Evolutionary conservation across 2,888 invertebrate species (phyloP).

Genomic region (Caenorhabditis wallacei): DNA sequence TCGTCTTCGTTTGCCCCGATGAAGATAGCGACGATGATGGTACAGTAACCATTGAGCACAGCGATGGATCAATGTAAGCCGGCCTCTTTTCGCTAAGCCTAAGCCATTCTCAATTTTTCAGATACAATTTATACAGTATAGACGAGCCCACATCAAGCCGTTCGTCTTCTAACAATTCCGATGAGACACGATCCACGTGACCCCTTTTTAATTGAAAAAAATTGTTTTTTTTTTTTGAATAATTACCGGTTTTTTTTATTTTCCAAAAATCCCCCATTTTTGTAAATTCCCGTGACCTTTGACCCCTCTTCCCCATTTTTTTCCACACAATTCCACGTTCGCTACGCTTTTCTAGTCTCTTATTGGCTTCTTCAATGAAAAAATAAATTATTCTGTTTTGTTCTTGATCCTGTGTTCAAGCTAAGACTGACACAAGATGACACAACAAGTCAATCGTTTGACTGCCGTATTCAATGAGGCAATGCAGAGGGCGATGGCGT

Average conservation of each 20-base stretch:
- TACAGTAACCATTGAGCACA: slow-evolving; percentile 79
- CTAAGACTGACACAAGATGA: slow-evolving; percentile 10
- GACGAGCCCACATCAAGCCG: slow-evolving; percentile 68
- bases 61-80: slow-evolving; percentile 77
- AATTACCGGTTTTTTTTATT: slow-evolving; percentile 1
- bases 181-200: slow-evolving; percentile 58
- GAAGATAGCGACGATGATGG: slow-evolving; percentile 85
- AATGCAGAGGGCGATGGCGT: slow-evolving; percentile 28
- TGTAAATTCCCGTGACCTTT: slow-evolving; percentile 49
- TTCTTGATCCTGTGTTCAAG: neutral
- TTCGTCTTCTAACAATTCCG: slow-evolving; percentile 70
- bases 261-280: neutral
- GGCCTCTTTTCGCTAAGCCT: neutral
- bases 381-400: neutral
- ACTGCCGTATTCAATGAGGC: slow-evolving; percentile 35
- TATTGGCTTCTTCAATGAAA: neutral
- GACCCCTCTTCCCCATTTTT: neutral
- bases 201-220: no score
- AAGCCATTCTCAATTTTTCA: slow-evolving; percentile 38
- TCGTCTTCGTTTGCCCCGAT: slow-evolving; percentile 90
- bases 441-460: slow-evolving; percentile 38
- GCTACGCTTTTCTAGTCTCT: slow-evolving; percentile 1
- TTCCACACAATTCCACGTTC: neutral
- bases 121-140: slow-evolving; percentile 71
- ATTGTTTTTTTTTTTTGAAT: no score